Evolutionary conservation across 2,113 vertebrate genomes (phyloP).

Genomic region (Benthochromis sp.): DNA sequence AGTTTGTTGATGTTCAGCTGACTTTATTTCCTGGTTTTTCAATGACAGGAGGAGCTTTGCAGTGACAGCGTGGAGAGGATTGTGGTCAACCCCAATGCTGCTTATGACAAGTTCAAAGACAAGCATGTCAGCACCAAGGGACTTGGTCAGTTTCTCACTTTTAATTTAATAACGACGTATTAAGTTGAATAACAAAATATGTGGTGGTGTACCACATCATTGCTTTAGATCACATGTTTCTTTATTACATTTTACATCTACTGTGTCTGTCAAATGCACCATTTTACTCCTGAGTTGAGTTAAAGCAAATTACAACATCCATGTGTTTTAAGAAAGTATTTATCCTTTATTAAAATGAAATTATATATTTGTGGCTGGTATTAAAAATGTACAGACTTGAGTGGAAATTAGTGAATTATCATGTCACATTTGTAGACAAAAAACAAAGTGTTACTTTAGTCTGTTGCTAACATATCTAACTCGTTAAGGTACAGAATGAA

Average conservation of each 20-base stretch:
- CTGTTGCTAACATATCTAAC: fast-evolving
- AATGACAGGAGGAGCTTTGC: constrained; percentile 86
- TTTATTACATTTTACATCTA: background rate
- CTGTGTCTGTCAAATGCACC: background rate
- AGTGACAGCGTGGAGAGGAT: constrained; percentile 95
- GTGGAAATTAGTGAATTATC: background rate
- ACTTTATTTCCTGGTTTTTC: constrained; percentile 12
- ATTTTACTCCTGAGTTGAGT: background rate
- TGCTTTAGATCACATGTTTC: background rate
- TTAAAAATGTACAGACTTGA: background rate
- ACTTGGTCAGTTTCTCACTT: constrained; percentile 75
- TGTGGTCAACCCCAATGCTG: constrained; percentile 96
- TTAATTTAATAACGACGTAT: background rate
- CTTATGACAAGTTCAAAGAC: constrained; percentile 96
- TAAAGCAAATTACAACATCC: background rate
- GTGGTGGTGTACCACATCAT: background rate
- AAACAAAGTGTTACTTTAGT: background rate
- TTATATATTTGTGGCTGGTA: background rate
- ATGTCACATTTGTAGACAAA: background rate
- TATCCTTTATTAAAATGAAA: background rate
- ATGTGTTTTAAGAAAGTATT: background rate
- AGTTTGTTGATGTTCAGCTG: background rate
- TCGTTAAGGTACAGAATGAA: background rate
- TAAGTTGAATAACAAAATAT: background rate
- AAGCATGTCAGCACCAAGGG: constrained; percentile 87